Base-by-base conservation (phyloP, 1,140 invertebrate species). In the Thaumetopoea pityocampa region DNA sequence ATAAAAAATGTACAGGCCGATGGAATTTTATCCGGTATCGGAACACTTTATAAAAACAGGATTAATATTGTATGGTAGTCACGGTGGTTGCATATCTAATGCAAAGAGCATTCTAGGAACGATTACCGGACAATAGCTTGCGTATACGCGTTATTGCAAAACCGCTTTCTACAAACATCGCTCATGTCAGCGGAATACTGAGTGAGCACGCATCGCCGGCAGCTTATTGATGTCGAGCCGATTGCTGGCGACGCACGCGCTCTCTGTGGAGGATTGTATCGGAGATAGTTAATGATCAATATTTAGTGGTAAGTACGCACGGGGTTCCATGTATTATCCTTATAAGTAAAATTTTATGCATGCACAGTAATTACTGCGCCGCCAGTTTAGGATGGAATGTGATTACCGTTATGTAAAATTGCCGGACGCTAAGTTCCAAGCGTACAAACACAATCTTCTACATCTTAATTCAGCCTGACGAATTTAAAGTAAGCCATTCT, bases 91-190 rank as follows among this genome's bases (percentile, higher is more conserved):
- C 54, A 66, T 61, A 56, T 50, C 57, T 54, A 67, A 73, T 69
- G 66, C 71, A 77, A 60, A 68, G 61, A 50, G 42, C 56, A 45
- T 83, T 83, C 79, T 81, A 72, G 74, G 79, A 84, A 84, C 79
- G 74, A 84, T 84, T 78, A 79, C 67, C 65, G 69, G 64, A 77
- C 77, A 80, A 81, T 73, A 52, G 70, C 55, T 52, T 68, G 67
- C 64, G 66, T 73, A 70, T 66, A 50, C 62, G 63, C 65, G 60
- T 77, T 83, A 77, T 80, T 79, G 68, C 72, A 68, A 79, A 79
- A 79, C 67, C 67, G 79, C 79, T 83, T 83, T 83, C 79, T 81
- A 81, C 76, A 72, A 77, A 78, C 67, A 69, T 58, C 44, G 51
- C 33, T 48, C 20, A 49, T 65, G 59, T 64, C 44, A 41, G 47